Evolutionary conservation across 2,888 invertebrate genomes (phyloP).

Genomic region (Xanthorhoe spadicearia): DNA sequence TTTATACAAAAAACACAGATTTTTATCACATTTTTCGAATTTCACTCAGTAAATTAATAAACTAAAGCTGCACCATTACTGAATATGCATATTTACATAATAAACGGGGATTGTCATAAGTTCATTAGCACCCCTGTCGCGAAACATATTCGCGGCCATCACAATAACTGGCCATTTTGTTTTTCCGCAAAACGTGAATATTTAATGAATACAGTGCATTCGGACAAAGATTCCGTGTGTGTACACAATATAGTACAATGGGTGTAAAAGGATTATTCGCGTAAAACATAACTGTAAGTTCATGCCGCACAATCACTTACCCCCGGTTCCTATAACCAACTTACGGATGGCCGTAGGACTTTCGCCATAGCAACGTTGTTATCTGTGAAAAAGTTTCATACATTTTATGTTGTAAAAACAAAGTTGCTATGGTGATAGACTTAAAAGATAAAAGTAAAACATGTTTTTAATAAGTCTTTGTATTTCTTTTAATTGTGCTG

Average conservation of each 20-base stretch:
- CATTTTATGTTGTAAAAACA: too few relatives aligned
- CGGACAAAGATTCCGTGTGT: slow-evolving; percentile 49
- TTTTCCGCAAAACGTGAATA: slow-evolving; percentile 61
- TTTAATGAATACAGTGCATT: slow-evolving; percentile 57
- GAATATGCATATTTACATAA: slow-evolving; percentile 1
- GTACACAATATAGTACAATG: neutral
- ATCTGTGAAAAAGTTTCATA: too few relatives aligned
- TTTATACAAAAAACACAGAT: too few relatives aligned
- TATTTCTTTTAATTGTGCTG: too few relatives aligned
- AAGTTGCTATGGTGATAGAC: too few relatives aligned
- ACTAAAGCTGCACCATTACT: neutral
- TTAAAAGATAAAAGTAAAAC: too few relatives aligned
- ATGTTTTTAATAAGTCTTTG: too few relatives aligned
- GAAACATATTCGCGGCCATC: slow-evolving; percentile 41
- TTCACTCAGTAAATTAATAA: neutral
- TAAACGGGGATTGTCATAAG: slow-evolving; percentile 1
- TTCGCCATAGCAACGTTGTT: too few relatives aligned
- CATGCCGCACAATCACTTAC: too few relatives aligned
- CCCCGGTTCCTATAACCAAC: too few relatives aligned
- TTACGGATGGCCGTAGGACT: too few relatives aligned
- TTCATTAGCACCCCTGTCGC: slow-evolving; percentile 26
- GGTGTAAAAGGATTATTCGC: neutral
- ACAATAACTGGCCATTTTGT: slow-evolving; percentile 45
- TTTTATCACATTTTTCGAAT: neutral
- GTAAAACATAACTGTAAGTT: too few relatives aligned